Base-by-base conservation (phyloP, 2,888 invertebrate species). In the Trypoxylon attenuatum region DNA sequence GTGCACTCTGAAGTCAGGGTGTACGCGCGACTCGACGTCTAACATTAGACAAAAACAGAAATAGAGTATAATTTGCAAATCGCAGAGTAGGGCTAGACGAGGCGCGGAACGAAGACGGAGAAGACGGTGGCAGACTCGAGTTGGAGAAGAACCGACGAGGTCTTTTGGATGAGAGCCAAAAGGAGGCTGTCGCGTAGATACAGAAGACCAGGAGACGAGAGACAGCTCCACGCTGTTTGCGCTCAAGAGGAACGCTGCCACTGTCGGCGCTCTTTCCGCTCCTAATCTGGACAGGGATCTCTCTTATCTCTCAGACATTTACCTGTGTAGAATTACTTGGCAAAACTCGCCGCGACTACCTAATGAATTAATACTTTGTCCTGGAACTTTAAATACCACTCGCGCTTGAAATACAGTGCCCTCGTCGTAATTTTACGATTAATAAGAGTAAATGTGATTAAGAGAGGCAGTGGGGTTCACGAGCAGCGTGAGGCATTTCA, bases 11-110 rank as follows among this genome's bases (percentile, higher is more conserved):
- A 19, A 16, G 38, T 43, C 42, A 54, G 67, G 57, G 47, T 63
- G 62, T 13, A 5, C 5, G 33, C 23, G 64, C 66, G 70, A 71
- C 55, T 71, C 67, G 66, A 39, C 33, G 49, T 76, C 83, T 83
- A 83, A 82, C 80, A 83, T 83, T 83, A 83, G 83, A 78, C 80
- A 76, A 79, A 79, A 75, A 73, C 81, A 77, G 77, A 83, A 83
- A 83, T 83, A 82, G 80, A 79, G 71, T 75, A 82, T 83, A 82
- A 82, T 82, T 81, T 74, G 78, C 74, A 77, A 82, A 82, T 79
- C 72, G 73, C 64, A 58, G 69, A 67, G 69, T 33, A 56, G 71
- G 33, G 25, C 56, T 38, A 47, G 42, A 23, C 29, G 51, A 22
- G n/a, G n/a, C n/a, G n/a, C n/a, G n/a, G n/a, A n/a, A n/a, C n/a